Conservation (phyloP, 1,140 invertebrate species). For the Drosophila murphyi region DNA sequence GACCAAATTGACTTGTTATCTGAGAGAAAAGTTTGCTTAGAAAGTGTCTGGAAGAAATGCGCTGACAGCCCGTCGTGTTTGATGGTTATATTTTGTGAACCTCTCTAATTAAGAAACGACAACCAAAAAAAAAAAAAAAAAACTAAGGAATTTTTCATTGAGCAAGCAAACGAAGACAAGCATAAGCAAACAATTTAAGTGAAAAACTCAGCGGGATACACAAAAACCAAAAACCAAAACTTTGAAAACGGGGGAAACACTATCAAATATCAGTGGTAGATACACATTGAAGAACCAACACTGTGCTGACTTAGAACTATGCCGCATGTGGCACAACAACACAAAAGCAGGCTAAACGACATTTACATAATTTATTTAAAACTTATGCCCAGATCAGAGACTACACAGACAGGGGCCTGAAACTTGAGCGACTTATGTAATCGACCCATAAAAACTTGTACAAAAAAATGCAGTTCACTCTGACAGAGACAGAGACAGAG, state of each 20-base stretch:
- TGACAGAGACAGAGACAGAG: not conserved
- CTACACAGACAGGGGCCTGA: constrained; percentile 7
- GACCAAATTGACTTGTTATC: constrained; percentile 50
- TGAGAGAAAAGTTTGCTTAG: constrained; percentile 42
- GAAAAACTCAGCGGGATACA: constrained; percentile 33
- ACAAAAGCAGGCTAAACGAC: constrained; percentile 18
- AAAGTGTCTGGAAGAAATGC: constrained; percentile 38
- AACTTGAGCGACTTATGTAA: constrained; percentile 47
- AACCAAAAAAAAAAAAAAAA: constrained; percentile 4
- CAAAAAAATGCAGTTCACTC: constrained; percentile 39
- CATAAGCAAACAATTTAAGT: constrained; percentile 48
- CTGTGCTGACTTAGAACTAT: constrained; percentile 42
- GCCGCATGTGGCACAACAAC: constrained; percentile 26
- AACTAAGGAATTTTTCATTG: constrained; percentile 39
- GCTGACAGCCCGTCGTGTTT: constrained; percentile 19
- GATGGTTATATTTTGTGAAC: constrained; percentile 6
- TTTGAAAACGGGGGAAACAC: not conserved
- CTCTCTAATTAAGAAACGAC: constrained; percentile 37
- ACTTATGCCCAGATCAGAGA: constrained; percentile 30
- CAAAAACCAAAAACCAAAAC: not conserved
- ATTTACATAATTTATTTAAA: constrained; percentile 60
- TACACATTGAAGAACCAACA: constrained; percentile 8
- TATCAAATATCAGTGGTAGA: constrained; percentile 45
- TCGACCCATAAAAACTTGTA: constrained; percentile 39
- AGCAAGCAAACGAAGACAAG: constrained; percentile 16